phyloP scores from a whole-genome alignment of 1,140 invertebrate genomes.

The Listronotus bonariensis region DNA sequence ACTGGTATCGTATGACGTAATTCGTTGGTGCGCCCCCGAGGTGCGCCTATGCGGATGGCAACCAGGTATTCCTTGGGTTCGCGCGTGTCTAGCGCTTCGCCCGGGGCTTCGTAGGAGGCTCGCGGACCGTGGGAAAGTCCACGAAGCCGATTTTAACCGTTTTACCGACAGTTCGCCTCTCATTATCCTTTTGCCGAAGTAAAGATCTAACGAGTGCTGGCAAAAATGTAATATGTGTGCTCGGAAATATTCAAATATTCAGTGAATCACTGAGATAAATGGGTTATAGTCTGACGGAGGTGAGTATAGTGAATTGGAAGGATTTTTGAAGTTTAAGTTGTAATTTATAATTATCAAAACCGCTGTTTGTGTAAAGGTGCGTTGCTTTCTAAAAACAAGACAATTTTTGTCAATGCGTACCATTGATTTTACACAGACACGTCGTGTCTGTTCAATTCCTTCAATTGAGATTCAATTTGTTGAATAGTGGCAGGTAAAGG shows the following conservation, averaged over 20 bases:
- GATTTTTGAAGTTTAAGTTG: no score
- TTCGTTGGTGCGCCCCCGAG: not conserved
- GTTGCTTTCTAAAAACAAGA: no score
- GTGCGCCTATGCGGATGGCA: not conserved
- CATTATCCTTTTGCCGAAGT: slow-evolving; percentile 33
- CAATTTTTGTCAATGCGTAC: no score
- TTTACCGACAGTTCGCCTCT: slow-evolving; percentile 34
- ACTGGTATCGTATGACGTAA: no score
- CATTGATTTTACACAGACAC: no score
- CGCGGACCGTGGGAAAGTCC: slow-evolving; percentile 32
- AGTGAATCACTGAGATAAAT: not conserved
- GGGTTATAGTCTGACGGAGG: no score
- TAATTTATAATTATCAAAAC: no score
- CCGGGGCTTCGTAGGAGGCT: slow-evolving; percentile 28
- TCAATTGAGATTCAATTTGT: no score
- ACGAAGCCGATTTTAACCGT: slow-evolving; percentile 29
- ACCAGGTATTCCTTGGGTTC: not conserved
- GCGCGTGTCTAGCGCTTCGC: slow-evolving; percentile 27
- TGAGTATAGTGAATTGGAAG: no score
- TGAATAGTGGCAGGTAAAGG: no score
- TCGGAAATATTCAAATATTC: slow-evolving; percentile 2
- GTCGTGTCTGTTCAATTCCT: no score
- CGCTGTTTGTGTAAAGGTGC: no score
- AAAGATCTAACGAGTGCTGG: slow-evolving; percentile 18
- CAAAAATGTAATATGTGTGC: slow-evolving; percentile 6